A percentile compares a stretch with the other conserved stretches of the same genome.
These are phyloP conservation scores for Mechanitis messenoides DNA, from an alignment of 2,888 invertebrate species.

Conservation along the genomic window DNA sequence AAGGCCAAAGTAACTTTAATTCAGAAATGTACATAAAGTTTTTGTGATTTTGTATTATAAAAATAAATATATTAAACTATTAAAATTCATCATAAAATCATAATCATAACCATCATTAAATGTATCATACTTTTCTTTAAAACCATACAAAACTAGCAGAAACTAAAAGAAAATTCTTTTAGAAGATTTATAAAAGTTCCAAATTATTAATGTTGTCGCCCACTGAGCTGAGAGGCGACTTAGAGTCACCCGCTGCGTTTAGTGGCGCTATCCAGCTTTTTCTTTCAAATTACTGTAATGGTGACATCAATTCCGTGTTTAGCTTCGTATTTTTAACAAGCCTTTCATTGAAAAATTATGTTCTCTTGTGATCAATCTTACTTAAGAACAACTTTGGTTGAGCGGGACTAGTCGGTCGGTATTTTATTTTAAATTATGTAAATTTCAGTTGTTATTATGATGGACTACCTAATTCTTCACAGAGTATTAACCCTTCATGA, in stretches of 20 bases:
- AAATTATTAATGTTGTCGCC: constrained; percentile 58
- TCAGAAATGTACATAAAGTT: too few species aligned
- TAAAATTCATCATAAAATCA: too few species aligned
- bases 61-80: too few species aligned
- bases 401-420: not conserved
- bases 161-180: constrained; percentile 11
- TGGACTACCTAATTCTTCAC: too few species aligned
- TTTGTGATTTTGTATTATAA: too few species aligned
- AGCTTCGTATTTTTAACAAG: constrained; percentile 20
- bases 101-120: too few species aligned
- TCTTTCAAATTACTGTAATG: constrained; percentile 26
- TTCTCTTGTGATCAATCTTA: not conserved
- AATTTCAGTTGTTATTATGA: not conserved
- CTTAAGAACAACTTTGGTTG: not conserved
- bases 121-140: not conserved
- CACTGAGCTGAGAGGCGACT: constrained; percentile 36
- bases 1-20: too few species aligned
- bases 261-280: constrained; percentile 19
- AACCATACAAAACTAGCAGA: constrained; percentile 38
- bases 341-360: constrained; percentile 19
- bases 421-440: not conserved
- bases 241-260: constrained; percentile 25
- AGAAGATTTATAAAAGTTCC: constrained; percentile 59
- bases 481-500: too few species aligned
- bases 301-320: constrained; percentile 25